Evolutionary conservation across 2,113 vertebrate genomes (phyloP).

Genomic region (Colinus virginianus): DNA sequence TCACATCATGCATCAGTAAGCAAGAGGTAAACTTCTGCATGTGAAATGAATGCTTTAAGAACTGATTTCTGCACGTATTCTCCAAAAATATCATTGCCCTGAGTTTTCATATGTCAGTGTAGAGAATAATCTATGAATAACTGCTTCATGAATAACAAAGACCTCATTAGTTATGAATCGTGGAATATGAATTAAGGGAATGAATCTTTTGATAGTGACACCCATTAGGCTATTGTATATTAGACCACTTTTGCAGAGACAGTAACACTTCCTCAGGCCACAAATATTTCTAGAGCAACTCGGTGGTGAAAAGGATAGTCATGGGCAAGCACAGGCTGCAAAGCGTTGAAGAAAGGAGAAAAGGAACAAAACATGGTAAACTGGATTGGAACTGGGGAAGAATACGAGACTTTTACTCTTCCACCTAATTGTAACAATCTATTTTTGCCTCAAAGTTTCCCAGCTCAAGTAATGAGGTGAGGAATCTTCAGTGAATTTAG

Average conservation of each 20-base stretch:
- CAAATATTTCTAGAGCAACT: neutral
- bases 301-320: neutral
- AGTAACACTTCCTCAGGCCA: neutral
- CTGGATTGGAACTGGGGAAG: neutral
- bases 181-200: conserved; percentile 35
- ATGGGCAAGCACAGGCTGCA: neutral
- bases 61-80: conserved; percentile 4
- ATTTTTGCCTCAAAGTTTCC: neutral
- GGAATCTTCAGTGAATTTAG: neutral
- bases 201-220: conserved; percentile 11
- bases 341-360: neutral
- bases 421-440: neutral
- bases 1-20: neutral
- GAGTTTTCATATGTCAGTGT: conserved; percentile 9
- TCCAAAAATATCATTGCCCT: conserved; percentile 36
- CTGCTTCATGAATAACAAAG: conserved; percentile 37
- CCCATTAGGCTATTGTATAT: neutral
- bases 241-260: neutral
- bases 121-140: conserved; percentile 50
- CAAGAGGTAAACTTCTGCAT: neutral
- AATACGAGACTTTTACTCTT: neutral
- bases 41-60: conserved; percentile 1
- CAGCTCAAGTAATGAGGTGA: neutral
- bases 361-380: neutral
- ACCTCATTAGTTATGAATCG: conserved; percentile 46